phyloP scores from a whole-genome alignment of 1,140 invertebrate genomes.

The Cherax quadricarinatus region DNA sequence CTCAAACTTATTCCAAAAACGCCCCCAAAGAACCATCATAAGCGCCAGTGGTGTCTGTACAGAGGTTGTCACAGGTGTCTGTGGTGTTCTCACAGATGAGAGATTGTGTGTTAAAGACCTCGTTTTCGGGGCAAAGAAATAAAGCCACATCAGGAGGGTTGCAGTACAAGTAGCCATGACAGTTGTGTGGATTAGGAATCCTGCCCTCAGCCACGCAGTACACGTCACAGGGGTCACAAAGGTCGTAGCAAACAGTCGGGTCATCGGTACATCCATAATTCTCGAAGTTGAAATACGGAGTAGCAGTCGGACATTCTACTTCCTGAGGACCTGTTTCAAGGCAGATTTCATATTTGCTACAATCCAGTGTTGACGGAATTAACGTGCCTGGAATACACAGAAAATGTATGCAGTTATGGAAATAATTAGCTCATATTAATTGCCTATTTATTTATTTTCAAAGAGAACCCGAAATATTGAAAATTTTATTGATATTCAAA shows the following conservation, averaged over 20 bases:
- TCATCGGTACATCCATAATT: slow-evolving; percentile 10
- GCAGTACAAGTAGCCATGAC: slow-evolving; percentile 48
- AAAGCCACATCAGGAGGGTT: slow-evolving; percentile 10
- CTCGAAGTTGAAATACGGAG: slow-evolving; percentile 3
- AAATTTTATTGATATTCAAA: no score
- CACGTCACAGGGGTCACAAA: slow-evolving; percentile 37
- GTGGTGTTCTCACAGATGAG: slow-evolving; percentile 1
- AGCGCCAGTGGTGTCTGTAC: not conserved
- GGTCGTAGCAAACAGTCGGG: not conserved
- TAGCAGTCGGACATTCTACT: not conserved
- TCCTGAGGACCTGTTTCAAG: not conserved
- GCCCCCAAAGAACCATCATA: no score
- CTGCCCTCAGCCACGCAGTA: slow-evolving; percentile 34
- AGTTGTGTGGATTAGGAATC: slow-evolving; percentile 32
- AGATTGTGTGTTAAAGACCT: slow-evolving; percentile 1
- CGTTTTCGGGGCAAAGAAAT: slow-evolving; percentile 19
- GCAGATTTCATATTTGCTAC: slow-evolving; percentile 26
- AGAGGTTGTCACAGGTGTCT: not conserved
- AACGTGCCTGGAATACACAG: slow-evolving; percentile 1
- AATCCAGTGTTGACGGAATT: slow-evolving; percentile 4
- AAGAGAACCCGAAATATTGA: no score
- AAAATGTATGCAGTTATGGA: not conserved
- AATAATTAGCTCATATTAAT: not conserved
- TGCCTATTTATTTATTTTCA: no score
- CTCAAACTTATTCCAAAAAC: no score